phyloP scores from a whole-genome alignment of 2,888 invertebrate species.

The Vesta saturnalis region DNA sequence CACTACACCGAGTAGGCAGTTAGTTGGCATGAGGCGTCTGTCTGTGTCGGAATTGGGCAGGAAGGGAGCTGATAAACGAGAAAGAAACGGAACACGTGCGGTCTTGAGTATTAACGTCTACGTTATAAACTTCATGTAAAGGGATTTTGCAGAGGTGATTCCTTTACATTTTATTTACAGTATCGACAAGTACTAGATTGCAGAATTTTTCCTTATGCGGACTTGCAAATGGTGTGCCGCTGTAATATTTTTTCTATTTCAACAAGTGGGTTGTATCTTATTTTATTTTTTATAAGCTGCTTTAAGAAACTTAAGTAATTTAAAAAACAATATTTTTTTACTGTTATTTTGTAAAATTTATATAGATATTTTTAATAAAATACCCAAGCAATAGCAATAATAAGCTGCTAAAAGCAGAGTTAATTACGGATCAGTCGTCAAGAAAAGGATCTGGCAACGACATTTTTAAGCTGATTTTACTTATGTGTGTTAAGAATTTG shows the following conservation, averaged over 20 bases:
- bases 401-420: no score
- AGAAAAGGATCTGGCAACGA: neutral
- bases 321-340: no score
- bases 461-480: neutral
- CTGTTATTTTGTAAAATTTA: no score
- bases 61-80: neutral
- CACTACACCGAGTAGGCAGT: neutral
- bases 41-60: neutral
- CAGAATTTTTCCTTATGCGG: no score
- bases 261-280: neutral
- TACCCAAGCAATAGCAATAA: no score
- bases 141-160: neutral
- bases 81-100: neutral
- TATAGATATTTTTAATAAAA: no score
- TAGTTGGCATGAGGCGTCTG: neutral
- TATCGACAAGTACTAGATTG: neutral
- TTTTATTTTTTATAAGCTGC: neutral
- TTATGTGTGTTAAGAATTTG: no score
- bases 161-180: neutral
- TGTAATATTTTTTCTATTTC: neutral
- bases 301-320: no score
- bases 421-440: neutral
- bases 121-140: neutral
- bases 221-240: no score
- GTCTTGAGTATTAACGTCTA: neutral